Evolutionary conservation across 1,140 invertebrate genomes (phyloP), one percentile per base, ranked within the genome.

Genomic region (Drosophila bocqueti): DNA sequence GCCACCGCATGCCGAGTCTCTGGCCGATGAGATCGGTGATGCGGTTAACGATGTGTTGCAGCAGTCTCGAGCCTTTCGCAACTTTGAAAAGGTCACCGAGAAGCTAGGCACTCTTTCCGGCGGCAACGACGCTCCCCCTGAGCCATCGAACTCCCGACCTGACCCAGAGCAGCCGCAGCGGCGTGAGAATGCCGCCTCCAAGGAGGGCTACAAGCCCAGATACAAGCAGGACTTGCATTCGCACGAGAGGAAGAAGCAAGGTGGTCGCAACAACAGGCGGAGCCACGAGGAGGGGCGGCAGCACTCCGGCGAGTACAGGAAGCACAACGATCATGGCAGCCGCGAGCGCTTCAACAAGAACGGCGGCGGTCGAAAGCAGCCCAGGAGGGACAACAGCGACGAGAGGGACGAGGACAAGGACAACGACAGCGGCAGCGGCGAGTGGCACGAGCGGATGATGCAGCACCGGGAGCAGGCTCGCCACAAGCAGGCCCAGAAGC

Each of bases 361-460:
- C 16, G 21, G 24, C 31, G 16, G 24, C 16, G 21, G 24, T 26
- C 18, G 24, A 21, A 65, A 38, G 26, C 13, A 38, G 26, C 9
- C 8, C 57, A n/a, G 15, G 4, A n/a, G 15, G 4, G 57, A 63
- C 15, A 49, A 55, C 13, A 58, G 52, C 42, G 31, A 40, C 11
- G 57, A 66, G 13, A 11, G 54, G 21, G 21, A 61, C 16, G 54
- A 61, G 24, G 49, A 55, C 1, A 47, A 55, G n/a, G 52, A 67
- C 8, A 43, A 90, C 26, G 69, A 84, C 6, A 80, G 77, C n/a
- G 72, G 58, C 60, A 86, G 74, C 52, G 86, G 81, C 34, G 91
- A 92, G 69, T 92, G 91, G 91, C 83, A 92, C 45, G 83, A 77
- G 10, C 74, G 77, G 11, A 61, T 81, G 69, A 91, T 92, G 89